phyloP scores from a whole-genome alignment of 2,888 invertebrate species.

The Eilema griseolum region DNA sequence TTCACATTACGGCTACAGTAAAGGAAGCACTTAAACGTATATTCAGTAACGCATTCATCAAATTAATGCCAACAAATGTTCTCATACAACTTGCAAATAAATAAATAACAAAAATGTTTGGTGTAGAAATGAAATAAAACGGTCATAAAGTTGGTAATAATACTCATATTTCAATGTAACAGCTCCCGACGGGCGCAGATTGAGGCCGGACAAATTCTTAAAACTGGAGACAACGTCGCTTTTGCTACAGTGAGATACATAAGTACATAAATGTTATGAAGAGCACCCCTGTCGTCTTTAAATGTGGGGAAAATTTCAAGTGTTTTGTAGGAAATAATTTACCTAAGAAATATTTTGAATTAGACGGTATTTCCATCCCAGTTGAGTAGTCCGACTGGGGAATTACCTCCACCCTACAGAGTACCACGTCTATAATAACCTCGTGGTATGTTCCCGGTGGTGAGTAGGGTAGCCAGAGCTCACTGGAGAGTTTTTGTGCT shows the following conservation, averaged over 20 bases:
- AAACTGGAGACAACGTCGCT: constrained; percentile 10
- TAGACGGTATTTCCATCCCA: too few species aligned
- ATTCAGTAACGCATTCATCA: constrained; percentile 23
- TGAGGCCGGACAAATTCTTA: constrained; percentile 60
- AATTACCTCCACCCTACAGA: too few species aligned
- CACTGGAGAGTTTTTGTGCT: too few species aligned
- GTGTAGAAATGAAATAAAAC: constrained; percentile 65
- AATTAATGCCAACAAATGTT: constrained; percentile 41
- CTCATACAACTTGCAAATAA: constrained; percentile 49
- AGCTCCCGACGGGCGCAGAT: constrained; percentile 55
- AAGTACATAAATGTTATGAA: constrained; percentile 30
- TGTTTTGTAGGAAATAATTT: too few species aligned
- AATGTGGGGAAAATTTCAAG: too few species aligned
- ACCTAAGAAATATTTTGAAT: too few species aligned
- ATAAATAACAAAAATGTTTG: constrained; percentile 55
- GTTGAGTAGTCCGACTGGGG: too few species aligned
- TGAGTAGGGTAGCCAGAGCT: too few species aligned
- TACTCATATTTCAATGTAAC: constrained; percentile 66
- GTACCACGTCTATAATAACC: too few species aligned
- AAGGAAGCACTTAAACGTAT: not conserved
- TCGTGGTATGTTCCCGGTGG: too few species aligned
- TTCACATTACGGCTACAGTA: not conserved
- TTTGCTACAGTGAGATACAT: constrained; percentile 21
- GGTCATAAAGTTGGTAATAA: constrained; percentile 68
- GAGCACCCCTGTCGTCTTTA: too few species aligned